A percentile compares a stretch with the other conserved stretches of the same genome.
These are phyloP conservation scores for Oconnorella tubifera DNA, from an alignment of 2,888 invertebrate genomes.

Conservation along the genomic window DNA sequence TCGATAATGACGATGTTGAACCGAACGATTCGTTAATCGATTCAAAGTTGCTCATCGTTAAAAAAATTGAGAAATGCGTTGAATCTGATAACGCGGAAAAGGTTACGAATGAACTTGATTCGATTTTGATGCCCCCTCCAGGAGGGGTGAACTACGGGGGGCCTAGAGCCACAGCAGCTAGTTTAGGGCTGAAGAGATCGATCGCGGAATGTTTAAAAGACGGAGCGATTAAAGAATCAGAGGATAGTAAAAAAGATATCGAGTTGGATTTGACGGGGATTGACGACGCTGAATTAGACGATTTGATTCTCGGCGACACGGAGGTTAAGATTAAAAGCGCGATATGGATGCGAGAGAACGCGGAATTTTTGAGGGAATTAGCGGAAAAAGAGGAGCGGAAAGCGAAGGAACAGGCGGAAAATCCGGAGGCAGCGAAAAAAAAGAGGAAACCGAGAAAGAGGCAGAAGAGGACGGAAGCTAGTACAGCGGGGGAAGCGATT, in stretches of 20 bases:
- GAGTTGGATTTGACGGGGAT: slow-evolving; percentile 69
- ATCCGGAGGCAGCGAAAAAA: slow-evolving; percentile 33
- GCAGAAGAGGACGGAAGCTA: slow-evolving; percentile 47
- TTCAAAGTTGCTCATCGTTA: background rate
- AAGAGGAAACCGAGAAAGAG: slow-evolving; percentile 40
- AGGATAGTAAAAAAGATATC: slow-evolving; percentile 41
- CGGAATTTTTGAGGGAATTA: slow-evolving; percentile 72
- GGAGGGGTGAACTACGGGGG: background rate
- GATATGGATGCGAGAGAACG: slow-evolving; percentile 84
- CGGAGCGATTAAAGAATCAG: slow-evolving; percentile 3
- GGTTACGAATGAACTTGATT: slow-evolving; percentile 11
- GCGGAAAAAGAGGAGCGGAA: slow-evolving; percentile 27
- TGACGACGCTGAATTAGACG: slow-evolving; percentile 84
- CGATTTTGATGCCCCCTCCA: slow-evolving; percentile 27
- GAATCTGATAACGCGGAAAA: slow-evolving; percentile 7
- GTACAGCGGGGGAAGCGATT: slow-evolving; percentile 76
- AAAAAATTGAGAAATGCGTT: background rate
- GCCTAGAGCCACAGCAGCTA: slow-evolving; percentile 61
- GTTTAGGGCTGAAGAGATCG: slow-evolving; percentile 70
- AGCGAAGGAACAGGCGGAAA: slow-evolving; percentile 24
- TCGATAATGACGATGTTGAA: background rate
- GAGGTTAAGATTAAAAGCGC: slow-evolving; percentile 77
- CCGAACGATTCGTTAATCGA: background rate
- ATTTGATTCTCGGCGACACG: slow-evolving; percentile 74
- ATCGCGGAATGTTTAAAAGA: slow-evolving; percentile 57